A percentile compares a stretch with the other conserved stretches of the same genome.
These are phyloP conservation scores for Pseudotriccus pelzelni DNA, from an alignment of 2,797 vertebrate species.

Conservation along the genomic window DNA sequence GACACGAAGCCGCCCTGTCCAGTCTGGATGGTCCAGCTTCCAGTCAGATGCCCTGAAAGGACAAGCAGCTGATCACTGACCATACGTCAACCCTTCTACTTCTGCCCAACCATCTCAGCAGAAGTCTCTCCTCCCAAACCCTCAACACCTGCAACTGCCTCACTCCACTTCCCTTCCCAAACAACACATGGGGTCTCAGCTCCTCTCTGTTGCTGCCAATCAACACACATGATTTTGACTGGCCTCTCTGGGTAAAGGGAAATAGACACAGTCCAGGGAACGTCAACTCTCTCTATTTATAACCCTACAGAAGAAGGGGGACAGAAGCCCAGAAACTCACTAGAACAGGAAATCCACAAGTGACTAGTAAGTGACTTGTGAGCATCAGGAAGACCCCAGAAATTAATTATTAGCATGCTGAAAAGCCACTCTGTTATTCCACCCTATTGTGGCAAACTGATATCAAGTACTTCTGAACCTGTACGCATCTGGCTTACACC, in stretches of 20 bases:
- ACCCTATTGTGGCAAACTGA: not conserved
- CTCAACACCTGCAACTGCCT: not conserved
- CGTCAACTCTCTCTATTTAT: not conserved
- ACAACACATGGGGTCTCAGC: not conserved
- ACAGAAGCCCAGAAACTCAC: not conserved
- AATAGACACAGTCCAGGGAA: not conserved
- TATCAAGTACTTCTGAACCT: not conserved
- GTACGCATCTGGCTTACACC: not conserved
- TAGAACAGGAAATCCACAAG: not conserved
- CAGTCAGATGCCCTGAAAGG: slow-evolving; percentile 90
- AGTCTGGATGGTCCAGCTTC: slow-evolving; percentile 95
- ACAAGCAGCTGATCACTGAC: not conserved
- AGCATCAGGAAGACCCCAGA: not conserved
- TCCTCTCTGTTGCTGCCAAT: not conserved
- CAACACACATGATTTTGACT: not conserved
- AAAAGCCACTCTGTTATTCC: not conserved
- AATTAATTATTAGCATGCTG: not conserved
- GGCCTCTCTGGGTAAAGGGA: not conserved
- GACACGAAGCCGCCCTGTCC: slow-evolving; percentile 92
- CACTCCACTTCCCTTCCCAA: not conserved
- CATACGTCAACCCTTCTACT: not conserved
- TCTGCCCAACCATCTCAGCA: not conserved
- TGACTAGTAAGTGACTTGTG: not conserved
- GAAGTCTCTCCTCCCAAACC: not conserved
- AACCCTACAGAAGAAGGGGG: not conserved